Percentiles rank a stretch among this genome's conserved stretches.
phyloP scores from a whole-genome alignment of 2,888 invertebrate genomes.

The Machimus rusticus region DNA sequence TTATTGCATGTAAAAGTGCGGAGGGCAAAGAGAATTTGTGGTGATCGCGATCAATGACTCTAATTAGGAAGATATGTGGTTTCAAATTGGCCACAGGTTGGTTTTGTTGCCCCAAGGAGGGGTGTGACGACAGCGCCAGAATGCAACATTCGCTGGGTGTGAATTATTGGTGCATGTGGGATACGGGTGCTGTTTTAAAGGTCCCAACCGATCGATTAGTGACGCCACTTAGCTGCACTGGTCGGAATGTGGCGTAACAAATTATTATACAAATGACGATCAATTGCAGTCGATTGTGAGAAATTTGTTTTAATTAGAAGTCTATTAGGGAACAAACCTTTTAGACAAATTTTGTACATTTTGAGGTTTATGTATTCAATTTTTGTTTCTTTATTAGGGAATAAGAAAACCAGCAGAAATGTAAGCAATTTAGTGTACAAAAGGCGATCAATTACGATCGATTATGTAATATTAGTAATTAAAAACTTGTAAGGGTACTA shows the following conservation, averaged over 20 bases:
- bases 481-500: neutral
- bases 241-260: constrained; percentile 12
- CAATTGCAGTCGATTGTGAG: neutral
- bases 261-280: neutral
- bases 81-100: neutral
- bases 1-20: neutral
- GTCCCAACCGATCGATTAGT: constrained; percentile 15
- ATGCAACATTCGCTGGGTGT: neutral
- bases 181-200: neutral
- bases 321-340: neutral
- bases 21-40: neutral
- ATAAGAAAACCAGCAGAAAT: neutral
- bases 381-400: neutral
- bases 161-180: neutral
- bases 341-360: neutral
- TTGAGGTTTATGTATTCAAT: neutral
- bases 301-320: neutral
- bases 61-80: constrained; percentile 27
- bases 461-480: neutral
- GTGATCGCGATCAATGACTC: constrained; percentile 18
- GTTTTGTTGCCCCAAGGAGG: neutral
- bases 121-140: neutral
- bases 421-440: neutral
- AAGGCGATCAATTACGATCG: no score
- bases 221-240: constrained; percentile 18